phyloP scores from a whole-genome alignment of 2,888 invertebrate genomes.

The Agapetus fuscipes region DNA sequence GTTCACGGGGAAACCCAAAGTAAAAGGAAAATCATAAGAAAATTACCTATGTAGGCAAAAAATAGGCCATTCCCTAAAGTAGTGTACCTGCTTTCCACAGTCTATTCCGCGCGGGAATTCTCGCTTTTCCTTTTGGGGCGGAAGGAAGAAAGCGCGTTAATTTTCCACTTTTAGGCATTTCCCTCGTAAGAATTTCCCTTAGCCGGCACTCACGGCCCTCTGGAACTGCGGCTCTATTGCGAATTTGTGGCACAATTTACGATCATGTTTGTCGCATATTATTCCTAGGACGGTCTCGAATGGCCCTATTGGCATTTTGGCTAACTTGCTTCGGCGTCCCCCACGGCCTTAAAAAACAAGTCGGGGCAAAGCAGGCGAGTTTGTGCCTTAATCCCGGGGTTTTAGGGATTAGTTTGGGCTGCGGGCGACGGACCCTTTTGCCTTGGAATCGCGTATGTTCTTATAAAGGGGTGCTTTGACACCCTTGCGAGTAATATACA shows the following conservation, averaged over 20 bases:
- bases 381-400: slow-evolving; percentile 38
- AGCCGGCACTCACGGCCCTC: neutral
- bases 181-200: neutral
- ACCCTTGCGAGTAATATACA: slow-evolving; percentile 20
- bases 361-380: slow-evolving; percentile 41
- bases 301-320: slow-evolving; percentile 43
- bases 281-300: slow-evolving; percentile 31
- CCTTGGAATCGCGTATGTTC: neutral
- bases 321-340: slow-evolving; percentile 34
- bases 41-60: no score
- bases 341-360: slow-evolving; percentile 36
- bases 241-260: slow-evolving; percentile 48
- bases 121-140: no score
- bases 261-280: slow-evolving; percentile 33
- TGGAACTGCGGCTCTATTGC: slow-evolving; percentile 29
- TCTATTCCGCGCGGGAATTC: no score
- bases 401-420: slow-evolving; percentile 8
- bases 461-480: slow-evolving; percentile 20
- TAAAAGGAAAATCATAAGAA: no score
- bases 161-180: neutral
- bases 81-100: no score
- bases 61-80: no score
- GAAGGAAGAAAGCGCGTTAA: neutral
- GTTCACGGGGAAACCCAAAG: no score
- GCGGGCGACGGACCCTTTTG: neutral